phyloP scores from a whole-genome alignment of 2,888 invertebrate genomes.

The Eilema griseolum region DNA sequence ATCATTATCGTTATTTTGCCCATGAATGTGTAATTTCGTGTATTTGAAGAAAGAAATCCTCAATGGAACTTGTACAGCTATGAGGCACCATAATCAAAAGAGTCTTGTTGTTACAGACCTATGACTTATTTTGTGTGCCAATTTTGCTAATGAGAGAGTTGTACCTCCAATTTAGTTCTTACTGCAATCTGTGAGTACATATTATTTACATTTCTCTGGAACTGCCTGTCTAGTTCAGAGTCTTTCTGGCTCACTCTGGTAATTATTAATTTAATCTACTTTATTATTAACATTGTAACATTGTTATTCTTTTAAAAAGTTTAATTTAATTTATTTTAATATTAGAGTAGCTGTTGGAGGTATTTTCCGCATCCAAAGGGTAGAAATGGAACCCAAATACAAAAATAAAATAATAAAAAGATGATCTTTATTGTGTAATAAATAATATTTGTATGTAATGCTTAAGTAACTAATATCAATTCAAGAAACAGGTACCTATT shows the following conservation, averaged over 20 bases:
- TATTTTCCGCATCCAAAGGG: no score
- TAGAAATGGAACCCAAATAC: no score
- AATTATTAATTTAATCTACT: background rate
- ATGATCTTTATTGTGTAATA: no score
- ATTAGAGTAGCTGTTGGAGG: no score
- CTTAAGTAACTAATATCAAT: no score
- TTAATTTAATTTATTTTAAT: no score
- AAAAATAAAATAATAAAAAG: no score
- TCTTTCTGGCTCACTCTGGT: background rate
- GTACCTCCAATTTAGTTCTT: background rate
- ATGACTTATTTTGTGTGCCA: background rate
- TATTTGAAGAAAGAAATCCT: background rate
- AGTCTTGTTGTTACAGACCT: slow-evolving; percentile 4
- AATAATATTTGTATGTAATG: no score
- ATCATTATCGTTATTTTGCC: no score
- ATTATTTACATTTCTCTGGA: background rate
- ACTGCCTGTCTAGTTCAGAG: background rate
- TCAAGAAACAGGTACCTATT: no score
- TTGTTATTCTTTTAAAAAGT: background rate
- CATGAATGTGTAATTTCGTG: background rate
- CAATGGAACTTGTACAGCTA: no score
- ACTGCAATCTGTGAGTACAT: background rate
- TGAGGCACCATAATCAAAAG: background rate
- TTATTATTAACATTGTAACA: background rate
- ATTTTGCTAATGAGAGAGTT: background rate